Evolutionary conservation across 2,797 vertebrate genomes (phyloP).

Genomic region (Neomorphus geoffroyi): DNA sequence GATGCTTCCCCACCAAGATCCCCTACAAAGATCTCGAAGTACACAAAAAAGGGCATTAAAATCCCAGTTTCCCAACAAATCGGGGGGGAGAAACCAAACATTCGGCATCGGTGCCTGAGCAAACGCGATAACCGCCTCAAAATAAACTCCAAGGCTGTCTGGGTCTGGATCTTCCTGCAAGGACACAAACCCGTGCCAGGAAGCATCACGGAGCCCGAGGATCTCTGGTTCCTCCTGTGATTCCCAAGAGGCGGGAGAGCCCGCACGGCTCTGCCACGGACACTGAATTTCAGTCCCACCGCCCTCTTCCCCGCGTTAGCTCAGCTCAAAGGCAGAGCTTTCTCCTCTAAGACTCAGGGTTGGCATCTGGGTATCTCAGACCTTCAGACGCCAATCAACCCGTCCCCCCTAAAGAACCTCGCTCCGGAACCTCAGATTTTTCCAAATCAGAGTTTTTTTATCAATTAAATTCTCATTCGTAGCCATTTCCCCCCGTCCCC

Average conservation of each 20-base stretch:
- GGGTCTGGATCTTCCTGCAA: accelerated
- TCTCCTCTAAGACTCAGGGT: background rate
- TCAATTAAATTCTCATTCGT: background rate
- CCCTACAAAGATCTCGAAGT: too few species aligned
- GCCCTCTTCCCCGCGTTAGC: background rate
- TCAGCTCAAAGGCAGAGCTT: background rate
- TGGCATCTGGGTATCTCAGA: background rate
- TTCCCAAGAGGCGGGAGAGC: background rate
- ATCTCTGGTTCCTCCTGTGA: background rate
- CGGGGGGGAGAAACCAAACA: accelerated
- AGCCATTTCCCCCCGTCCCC: too few species aligned
- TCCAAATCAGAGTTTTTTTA: too few species aligned
- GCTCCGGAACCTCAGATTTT: background rate
- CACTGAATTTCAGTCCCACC: too few species aligned
- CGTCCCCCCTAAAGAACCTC: too few species aligned
- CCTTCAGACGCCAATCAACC: too few species aligned
- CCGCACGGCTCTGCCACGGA: background rate
- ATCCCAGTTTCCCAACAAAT: background rate
- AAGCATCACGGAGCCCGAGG: accelerated
- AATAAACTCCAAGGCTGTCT: background rate
- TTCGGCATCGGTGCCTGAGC: too few species aligned
- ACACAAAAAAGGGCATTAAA: accelerated
- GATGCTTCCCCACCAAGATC: background rate
- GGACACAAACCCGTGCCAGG: background rate
- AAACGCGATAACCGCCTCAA: accelerated